Conservation (phyloP, 2,797 vertebrate genomes). For the Mallotus villosus region DNA sequence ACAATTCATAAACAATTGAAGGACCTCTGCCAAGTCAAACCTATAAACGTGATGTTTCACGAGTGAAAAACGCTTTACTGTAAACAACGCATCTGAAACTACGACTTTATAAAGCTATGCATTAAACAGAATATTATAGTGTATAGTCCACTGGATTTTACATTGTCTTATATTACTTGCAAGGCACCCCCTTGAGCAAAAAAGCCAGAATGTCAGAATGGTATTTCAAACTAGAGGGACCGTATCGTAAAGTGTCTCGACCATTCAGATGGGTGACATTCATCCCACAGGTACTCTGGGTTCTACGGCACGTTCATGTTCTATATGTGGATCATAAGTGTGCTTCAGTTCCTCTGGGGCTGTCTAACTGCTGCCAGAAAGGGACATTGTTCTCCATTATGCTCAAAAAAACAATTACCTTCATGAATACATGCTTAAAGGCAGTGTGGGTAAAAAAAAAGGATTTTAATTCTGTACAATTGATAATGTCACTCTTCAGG, state of each 20-base stretch:
- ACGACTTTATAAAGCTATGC: too few relatives aligned
- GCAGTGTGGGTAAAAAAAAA: constrained; percentile 41
- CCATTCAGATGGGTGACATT: constrained; percentile 67
- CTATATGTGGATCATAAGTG: constrained; percentile 73
- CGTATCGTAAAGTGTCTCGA: constrained; percentile 64
- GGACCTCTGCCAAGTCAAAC: too few relatives aligned
- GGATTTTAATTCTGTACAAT: constrained; percentile 53
- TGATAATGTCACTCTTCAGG: constrained; percentile 59
- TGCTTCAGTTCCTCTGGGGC: constrained; percentile 52
- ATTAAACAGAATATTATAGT: too few relatives aligned
- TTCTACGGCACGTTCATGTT: constrained; percentile 66
- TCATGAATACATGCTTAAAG: constrained; percentile 59
- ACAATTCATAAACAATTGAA: too few relatives aligned
- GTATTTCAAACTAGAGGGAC: constrained; percentile 58
- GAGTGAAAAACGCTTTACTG: too few relatives aligned
- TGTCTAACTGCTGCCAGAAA: constrained; percentile 50
- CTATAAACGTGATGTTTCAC: too few relatives aligned
- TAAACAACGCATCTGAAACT: too few relatives aligned
- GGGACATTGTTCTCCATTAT: constrained; percentile 58
- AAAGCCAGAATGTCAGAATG: constrained; percentile 1
- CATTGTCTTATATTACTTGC: too few relatives aligned
- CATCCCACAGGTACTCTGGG: constrained; percentile 65
- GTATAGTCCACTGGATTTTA: too few relatives aligned
- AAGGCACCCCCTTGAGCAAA: too few relatives aligned
- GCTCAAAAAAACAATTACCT: constrained; percentile 65